Conservation (phyloP, 2,888 invertebrate species). For the Panopea generosa region DNA sequence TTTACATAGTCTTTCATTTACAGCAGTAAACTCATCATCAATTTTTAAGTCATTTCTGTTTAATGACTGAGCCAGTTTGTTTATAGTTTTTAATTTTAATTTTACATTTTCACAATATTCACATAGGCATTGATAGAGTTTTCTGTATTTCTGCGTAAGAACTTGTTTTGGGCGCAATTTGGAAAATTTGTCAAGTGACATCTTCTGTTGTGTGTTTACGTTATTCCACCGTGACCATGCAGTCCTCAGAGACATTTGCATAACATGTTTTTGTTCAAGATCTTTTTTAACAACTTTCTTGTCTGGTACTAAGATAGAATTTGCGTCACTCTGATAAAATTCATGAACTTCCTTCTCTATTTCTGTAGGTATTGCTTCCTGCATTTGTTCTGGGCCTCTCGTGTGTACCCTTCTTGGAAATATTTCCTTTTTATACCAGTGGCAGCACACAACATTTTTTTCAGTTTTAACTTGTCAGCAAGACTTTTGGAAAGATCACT, state of each 20-base stretch:
- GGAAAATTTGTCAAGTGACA: constrained; percentile 19
- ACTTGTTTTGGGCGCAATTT: constrained; percentile 12
- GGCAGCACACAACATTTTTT: background rate
- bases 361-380: background rate
- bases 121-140: constrained; percentile 18
- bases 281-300: constrained; percentile 21
- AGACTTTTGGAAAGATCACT: background rate
- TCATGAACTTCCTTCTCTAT: constrained; percentile 11
- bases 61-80: constrained; percentile 8
- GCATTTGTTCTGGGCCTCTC: constrained; percentile 1
- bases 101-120: constrained; percentile 28
- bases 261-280: constrained; percentile 13
- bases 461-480: background rate
- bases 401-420: background rate
- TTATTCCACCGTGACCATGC: constrained; percentile 13
- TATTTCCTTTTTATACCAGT: constrained; percentile 18
- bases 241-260: constrained; percentile 20
- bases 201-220: constrained; percentile 4
- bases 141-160: constrained; percentile 15
- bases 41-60: background rate
- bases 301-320: constrained; percentile 9
- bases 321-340: constrained; percentile 11
- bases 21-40: constrained; percentile 9
- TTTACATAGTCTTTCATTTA: constrained; percentile 20
- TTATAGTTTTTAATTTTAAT: constrained; percentile 8